These are phyloP conservation scores for Lytechinus pictus DNA, from an alignment of 35 echinoderm and acorn worm species.

Conservation along the genomic window DNA sequence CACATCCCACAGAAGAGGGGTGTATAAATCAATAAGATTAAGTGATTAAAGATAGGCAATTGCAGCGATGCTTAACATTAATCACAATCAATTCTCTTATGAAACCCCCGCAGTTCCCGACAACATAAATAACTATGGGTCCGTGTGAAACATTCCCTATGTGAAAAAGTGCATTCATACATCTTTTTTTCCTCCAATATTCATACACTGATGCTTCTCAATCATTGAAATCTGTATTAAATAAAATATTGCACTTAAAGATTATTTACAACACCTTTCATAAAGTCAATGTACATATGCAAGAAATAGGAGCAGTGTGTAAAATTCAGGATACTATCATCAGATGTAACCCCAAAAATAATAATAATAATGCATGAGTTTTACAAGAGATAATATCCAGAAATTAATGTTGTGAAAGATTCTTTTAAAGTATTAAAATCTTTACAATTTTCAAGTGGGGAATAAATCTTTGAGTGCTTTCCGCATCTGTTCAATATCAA, in stretches of 20 bases:
- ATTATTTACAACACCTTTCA: background rate
- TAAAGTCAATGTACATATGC: background rate
- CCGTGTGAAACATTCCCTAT: background rate
- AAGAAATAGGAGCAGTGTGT: background rate
- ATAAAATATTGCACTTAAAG: background rate
- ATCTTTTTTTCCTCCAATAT: background rate
- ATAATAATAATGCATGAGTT: background rate
- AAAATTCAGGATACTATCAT: too few species aligned
- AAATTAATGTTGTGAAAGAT: background rate
- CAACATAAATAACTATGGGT: too few species aligned
- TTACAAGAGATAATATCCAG: background rate
- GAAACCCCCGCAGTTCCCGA: too few species aligned
- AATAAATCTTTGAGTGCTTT: background rate
- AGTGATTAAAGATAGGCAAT: too few species aligned
- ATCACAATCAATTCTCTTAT: too few species aligned
- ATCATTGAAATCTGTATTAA: background rate
- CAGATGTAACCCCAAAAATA: background rate
- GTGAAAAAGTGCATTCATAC: background rate
- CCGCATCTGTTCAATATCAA: background rate
- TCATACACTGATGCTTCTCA: background rate
- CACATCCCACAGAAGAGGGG: too few species aligned
- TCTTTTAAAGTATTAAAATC: background rate
- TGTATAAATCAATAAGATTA: too few species aligned
- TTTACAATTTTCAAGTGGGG: background rate
- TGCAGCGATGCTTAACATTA: too few species aligned